phyloP scores from a whole-genome alignment of 2,797 vertebrate genomes.

The Lacerta bilineata region DNA sequence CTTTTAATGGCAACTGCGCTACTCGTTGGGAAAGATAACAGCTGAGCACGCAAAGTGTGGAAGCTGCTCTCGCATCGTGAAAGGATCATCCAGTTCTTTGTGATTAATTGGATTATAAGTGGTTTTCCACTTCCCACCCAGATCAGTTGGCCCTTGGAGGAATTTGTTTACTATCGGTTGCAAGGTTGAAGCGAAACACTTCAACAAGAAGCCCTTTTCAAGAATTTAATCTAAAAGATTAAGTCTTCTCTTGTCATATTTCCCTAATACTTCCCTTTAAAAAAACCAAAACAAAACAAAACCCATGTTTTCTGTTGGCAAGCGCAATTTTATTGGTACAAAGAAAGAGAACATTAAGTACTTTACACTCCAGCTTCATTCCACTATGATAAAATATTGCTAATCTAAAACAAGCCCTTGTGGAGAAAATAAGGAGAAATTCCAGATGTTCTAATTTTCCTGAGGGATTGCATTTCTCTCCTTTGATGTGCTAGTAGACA shows the following conservation, averaged over 20 bases:
- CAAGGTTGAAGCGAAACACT: slow-evolving; percentile 45
- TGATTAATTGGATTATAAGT: slow-evolving; percentile 74
- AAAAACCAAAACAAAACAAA: too few species aligned
- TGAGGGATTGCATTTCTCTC: not conserved
- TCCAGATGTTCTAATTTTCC: not conserved
- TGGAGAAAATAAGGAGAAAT: slow-evolving; percentile 13
- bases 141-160: slow-evolving; percentile 67
- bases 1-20: slow-evolving; percentile 68
- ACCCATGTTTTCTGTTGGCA: not conserved
- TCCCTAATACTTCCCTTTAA: fast-evolving
- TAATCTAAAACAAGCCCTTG: not conserved
- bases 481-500: not conserved
- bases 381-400: not conserved
- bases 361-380: not conserved
- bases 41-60: slow-evolving; percentile 69
- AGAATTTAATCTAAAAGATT: slow-evolving; percentile 18
- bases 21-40: slow-evolving; percentile 72
- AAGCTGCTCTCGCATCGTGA: slow-evolving; percentile 60
- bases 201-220: slow-evolving; percentile 18
- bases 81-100: slow-evolving; percentile 60
- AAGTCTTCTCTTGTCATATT: slow-evolving; percentile 5
- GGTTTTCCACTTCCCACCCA: slow-evolving; percentile 76
- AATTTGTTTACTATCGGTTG: slow-evolving; percentile 61
- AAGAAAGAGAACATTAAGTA: slow-evolving; percentile 20
- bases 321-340: not conserved